Conservation (phyloP, 1,140 invertebrate genomes). For the Cardiocondyla obscurior region DNA sequence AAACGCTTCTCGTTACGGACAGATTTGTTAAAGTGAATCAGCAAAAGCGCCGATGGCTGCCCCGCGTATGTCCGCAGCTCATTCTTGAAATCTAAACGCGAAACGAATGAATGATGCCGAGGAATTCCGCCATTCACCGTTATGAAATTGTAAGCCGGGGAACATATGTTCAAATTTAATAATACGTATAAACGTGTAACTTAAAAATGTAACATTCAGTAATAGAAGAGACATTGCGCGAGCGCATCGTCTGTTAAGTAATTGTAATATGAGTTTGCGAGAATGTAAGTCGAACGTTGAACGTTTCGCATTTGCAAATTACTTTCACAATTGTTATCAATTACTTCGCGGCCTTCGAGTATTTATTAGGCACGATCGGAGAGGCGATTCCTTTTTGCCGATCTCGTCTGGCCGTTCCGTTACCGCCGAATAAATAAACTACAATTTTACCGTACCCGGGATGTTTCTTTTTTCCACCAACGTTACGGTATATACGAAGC, state of each 20-base stretch:
- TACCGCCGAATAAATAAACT: constrained; percentile 8
- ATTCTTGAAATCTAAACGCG: constrained; percentile 17
- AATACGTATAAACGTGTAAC: neutral
- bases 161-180: constrained; percentile 21
- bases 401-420: neutral
- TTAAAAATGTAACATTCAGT: constrained; percentile 9
- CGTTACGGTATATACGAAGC: constrained; percentile 44
- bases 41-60: neutral
- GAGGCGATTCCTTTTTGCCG: neutral
- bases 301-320: neutral
- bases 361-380: neutral
- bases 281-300: neutral
- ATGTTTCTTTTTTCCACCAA: constrained; percentile 1
- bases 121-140: constrained; percentile 18
- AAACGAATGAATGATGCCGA: neutral
- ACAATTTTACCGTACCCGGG: neutral
- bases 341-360: neutral
- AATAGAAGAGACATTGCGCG: neutral
- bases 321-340: neutral
- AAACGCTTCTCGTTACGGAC: neutral
- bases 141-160: constrained; percentile 32
- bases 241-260: constrained; percentile 16
- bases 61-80: neutral
- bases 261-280: neutral
- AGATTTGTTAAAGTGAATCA: constrained; percentile 15